A percentile compares a stretch with the other conserved stretches of the same genome.
phyloP scores from a whole-genome alignment of 2,888 invertebrate species.

The Trachelus troglodyta region DNA sequence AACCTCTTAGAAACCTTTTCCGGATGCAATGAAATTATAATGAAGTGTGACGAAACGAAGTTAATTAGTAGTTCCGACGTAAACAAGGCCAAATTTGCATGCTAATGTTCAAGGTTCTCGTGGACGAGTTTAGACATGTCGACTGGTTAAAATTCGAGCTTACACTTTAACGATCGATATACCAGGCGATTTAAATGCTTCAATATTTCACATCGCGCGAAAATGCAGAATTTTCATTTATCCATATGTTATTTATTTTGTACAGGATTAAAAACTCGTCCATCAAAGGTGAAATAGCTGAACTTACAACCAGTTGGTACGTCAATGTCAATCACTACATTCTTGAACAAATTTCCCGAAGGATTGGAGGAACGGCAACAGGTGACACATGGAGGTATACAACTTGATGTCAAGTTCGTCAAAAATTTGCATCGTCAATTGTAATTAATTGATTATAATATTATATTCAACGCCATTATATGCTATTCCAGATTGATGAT shows the following conservation, averaged over 20 bases:
- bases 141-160: neutral
- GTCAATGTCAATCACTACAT: conserved; percentile 53
- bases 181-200: neutral
- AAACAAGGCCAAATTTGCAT: conserved; percentile 34
- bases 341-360: conserved; percentile 50
- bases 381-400: conserved; percentile 53
- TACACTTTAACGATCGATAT: neutral
- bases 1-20: conserved; percentile 9
- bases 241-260: neutral
- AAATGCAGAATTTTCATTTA: neutral
- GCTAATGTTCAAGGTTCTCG: conserved; percentile 25
- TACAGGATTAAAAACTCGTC: neutral
- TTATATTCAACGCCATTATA: neutral
- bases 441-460: neutral
- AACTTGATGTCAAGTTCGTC: conserved; percentile 7
- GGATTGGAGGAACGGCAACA: conserved; percentile 48
- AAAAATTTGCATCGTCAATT: conserved; percentile 7
- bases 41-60: conserved; percentile 2
- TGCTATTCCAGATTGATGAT: conserved; percentile 54
- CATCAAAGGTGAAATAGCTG: conserved; percentile 30
- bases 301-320: conserved; percentile 53
- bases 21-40: neutral
- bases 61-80: conserved; percentile 29
- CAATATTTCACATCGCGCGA: neutral
- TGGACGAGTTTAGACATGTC: conserved; percentile 4